Conservation (phyloP, 2,113 vertebrate species). For the Etheostoma spectabile region DNA sequence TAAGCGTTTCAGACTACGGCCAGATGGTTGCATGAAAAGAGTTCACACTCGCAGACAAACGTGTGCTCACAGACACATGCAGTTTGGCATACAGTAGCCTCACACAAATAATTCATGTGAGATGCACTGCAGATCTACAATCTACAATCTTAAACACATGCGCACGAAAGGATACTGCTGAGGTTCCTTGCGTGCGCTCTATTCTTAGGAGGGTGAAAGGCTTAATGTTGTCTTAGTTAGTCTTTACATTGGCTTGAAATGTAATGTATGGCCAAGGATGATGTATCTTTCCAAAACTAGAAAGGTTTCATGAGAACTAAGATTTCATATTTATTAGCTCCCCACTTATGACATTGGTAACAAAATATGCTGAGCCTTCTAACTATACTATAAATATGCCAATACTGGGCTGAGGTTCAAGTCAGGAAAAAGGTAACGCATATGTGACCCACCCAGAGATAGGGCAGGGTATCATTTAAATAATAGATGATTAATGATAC, state of each 20-base stretch:
- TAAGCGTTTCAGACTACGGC: slow-evolving; percentile 72
- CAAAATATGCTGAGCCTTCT: not conserved
- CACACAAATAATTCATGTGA: slow-evolving; percentile 79
- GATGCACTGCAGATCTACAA: slow-evolving; percentile 66
- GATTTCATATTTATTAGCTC: not conserved
- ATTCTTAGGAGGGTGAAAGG: slow-evolving; percentile 15
- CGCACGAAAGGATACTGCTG: slow-evolving; percentile 37
- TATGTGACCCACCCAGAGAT: not conserved
- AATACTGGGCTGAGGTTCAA: not conserved
- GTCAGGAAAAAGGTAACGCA: not conserved
- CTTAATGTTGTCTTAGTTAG: slow-evolving; percentile 7
- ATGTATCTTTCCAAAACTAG: not conserved
- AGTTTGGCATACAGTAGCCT: slow-evolving; percentile 61
- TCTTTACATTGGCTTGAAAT: not conserved
- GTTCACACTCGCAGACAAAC: slow-evolving; percentile 52
- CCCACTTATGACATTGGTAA: not conserved
- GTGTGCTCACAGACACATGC: slow-evolving; percentile 36
- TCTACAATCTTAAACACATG: slow-evolving; percentile 46
- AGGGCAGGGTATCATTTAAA: no score
- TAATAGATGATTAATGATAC: no score
- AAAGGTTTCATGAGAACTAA: not conserved
- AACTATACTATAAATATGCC: not conserved
- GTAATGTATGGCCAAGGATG: not conserved
- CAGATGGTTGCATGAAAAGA: slow-evolving; percentile 75
- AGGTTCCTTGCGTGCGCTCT: slow-evolving; percentile 5